These are phyloP conservation scores for Mercenaria mercenaria DNA, from an alignment of 1,140 invertebrate genomes.

Conservation along the genomic window DNA sequence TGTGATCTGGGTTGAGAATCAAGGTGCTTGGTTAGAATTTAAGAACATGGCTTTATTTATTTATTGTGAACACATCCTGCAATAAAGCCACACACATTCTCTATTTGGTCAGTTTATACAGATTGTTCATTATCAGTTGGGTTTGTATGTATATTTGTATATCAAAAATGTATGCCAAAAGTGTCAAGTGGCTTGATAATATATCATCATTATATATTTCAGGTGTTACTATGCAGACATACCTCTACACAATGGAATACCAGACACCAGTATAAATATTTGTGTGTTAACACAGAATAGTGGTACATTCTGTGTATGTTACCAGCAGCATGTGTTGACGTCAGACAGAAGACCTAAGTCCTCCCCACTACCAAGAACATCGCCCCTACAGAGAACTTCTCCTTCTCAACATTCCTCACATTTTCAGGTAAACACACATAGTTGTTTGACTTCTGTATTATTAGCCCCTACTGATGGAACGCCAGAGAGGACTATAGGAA, in stretches of 20 bases:
- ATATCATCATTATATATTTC: neutral
- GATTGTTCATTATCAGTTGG: no score
- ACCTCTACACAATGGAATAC: slow-evolving; percentile 78
- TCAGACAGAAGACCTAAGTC: slow-evolving; percentile 61
- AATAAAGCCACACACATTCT: no score
- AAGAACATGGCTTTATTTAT: no score
- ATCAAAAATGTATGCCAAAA: no score
- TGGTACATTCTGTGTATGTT: slow-evolving; percentile 83
- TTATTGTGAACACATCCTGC: no score
- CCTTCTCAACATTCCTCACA: slow-evolving; percentile 35
- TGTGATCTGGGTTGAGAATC: no score
- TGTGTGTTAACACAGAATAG: slow-evolving; percentile 78
- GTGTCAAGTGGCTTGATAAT: no score
- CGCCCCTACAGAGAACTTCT: slow-evolving; percentile 59
- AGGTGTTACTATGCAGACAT: slow-evolving; percentile 58
- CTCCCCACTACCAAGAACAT: slow-evolving; percentile 54
- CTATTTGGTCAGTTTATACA: no score
- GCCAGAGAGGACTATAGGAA: no score
- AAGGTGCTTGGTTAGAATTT: no score
- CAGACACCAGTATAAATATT: slow-evolving; percentile 79
- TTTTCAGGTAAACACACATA: slow-evolving; percentile 25
- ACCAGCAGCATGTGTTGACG: slow-evolving; percentile 73
- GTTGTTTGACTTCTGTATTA: neutral
- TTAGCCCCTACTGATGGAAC: no score
- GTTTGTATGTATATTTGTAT: no score